phyloP scores from a whole-genome alignment of 2,113 vertebrate genomes.

The Muntiacus muntjak region DNA sequence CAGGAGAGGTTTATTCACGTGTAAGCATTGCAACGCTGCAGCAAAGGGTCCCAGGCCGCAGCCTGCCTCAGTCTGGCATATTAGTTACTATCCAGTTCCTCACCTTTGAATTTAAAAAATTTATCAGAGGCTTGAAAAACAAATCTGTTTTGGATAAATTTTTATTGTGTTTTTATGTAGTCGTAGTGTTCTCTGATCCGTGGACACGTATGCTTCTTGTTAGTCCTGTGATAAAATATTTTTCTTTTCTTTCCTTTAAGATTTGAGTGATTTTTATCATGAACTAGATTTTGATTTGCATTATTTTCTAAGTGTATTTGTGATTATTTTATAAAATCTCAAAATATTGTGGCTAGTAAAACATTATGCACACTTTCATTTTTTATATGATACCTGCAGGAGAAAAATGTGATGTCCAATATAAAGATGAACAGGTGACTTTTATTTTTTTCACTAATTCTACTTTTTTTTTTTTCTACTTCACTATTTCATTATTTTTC shows the following conservation, averaged over 20 bases:
- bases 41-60: not conserved
- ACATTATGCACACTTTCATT: not conserved
- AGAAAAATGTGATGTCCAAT: not conserved
- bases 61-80: not conserved
- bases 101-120: not conserved
- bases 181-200: not conserved
- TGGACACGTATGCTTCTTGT: not conserved
- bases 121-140: not conserved
- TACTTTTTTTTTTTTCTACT: not conserved
- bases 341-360: not conserved
- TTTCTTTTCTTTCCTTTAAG: constrained; percentile 49
- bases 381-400: not conserved
- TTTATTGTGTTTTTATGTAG: constrained; percentile 9
- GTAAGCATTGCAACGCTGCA: not conserved
- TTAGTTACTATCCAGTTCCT: not conserved
- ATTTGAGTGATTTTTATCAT: constrained; percentile 40
- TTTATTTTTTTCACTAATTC: not conserved
- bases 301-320: not conserved
- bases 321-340: not conserved
- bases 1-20: not conserved
- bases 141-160: not conserved
- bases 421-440: not conserved
- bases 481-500: not conserved
- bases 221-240: constrained; percentile 54
- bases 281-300: constrained; percentile 36